Conservation (phyloP, 2,797 vertebrate species). For the Urosaurus nigricauda region DNA sequence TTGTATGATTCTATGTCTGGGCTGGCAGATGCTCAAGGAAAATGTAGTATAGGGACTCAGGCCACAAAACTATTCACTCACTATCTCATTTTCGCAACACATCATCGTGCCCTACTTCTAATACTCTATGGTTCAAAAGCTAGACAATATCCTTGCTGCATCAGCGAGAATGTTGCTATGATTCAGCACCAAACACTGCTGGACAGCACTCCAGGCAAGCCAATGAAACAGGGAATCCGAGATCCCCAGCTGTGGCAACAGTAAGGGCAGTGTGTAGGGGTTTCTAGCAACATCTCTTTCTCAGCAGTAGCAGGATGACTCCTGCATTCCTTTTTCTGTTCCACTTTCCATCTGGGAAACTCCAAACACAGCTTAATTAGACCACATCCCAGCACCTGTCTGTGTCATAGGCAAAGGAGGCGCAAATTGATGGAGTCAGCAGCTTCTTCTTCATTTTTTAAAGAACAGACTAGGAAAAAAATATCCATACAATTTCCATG, state of each 20-base stretch:
- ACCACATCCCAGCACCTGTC: slow-evolving; percentile 58
- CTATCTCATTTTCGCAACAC: not conserved
- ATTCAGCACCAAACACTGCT: not conserved
- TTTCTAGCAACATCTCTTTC: slow-evolving; percentile 41
- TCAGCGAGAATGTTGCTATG: not conserved
- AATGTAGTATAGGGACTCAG: not conserved
- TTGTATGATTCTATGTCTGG: no score
- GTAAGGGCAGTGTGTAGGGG: not conserved
- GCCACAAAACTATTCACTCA: not conserved
- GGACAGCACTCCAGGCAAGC: not conserved
- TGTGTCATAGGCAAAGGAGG: slow-evolving; percentile 28
- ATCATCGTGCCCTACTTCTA: no score
- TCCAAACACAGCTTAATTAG: slow-evolving; percentile 59
- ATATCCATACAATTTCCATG: slow-evolving; percentile 17
- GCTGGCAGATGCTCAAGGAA: not conserved
- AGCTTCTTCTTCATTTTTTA: not conserved
- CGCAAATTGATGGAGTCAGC: slow-evolving; percentile 56
- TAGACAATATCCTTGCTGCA: not conserved
- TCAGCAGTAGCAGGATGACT: not conserved
- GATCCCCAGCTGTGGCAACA: no score
- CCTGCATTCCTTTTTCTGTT: slow-evolving; percentile 3
- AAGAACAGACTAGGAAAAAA: not conserved
- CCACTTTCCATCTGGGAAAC: slow-evolving; percentile 20
- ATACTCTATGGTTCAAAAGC: not conserved
- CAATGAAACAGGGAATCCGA: not conserved